These are phyloP conservation scores for Metridium senile DNA, from an alignment of 92 coral and sea anemone genomes.

Conservation along the genomic window DNA sequence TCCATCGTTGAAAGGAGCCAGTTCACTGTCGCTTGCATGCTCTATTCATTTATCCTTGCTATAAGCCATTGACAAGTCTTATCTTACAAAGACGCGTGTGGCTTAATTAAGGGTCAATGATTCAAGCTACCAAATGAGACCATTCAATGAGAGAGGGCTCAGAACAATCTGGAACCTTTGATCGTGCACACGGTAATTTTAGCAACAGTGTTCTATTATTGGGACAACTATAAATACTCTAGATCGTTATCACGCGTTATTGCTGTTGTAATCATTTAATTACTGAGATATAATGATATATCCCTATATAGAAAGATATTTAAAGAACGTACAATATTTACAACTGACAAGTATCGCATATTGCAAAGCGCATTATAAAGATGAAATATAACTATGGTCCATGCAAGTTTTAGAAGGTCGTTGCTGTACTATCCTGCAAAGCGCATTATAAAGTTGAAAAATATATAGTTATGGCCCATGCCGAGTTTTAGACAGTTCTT, in stretches of 20 bases:
- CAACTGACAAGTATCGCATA: no score
- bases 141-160: not conserved
- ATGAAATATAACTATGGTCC: no score
- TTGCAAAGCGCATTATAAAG: no score
- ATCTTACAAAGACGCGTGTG: constrained; percentile 10
- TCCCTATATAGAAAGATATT: not conserved
- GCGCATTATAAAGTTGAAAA: no score
- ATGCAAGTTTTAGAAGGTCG: no score
- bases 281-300: not conserved
- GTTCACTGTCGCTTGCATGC: not conserved
- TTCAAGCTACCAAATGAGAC: not conserved
- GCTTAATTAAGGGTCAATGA: not conserved
- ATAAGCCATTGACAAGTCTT: not conserved
- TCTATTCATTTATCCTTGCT: not conserved
- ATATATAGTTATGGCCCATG: no score
- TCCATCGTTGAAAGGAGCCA: no score
- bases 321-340: not conserved
- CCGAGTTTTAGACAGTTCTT: no score
- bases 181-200: constrained; percentile 2
- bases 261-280: not conserved
- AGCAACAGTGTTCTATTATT: not conserved
- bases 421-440: no score
- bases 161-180: not conserved
- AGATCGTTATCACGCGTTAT: no score
- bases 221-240: not conserved